Conservation (phyloP, 1,140 invertebrate species). For the Acromyrmex heyeri region DNA sequence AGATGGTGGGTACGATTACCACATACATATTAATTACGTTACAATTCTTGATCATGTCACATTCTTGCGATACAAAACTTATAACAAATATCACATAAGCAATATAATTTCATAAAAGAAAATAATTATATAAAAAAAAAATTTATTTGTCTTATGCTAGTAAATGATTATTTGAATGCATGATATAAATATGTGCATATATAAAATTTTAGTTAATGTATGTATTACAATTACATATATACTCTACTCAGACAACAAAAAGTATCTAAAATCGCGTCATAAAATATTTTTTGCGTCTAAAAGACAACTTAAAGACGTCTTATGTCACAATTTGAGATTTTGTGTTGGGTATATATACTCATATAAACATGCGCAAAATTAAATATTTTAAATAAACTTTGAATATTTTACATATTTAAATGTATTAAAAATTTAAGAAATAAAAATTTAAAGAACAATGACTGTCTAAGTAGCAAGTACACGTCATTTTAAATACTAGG, state of each 20-base stretch:
- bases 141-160: background rate
- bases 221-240: background rate
- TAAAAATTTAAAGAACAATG: too few species aligned
- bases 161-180: background rate
- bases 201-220: background rate
- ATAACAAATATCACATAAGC: background rate
- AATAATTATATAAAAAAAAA: background rate
- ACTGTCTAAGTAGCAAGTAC: too few species aligned
- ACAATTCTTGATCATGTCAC: background rate
- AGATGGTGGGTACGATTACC: background rate
- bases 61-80: background rate
- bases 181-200: background rate
- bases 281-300: too few species aligned
- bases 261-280: too few species aligned
- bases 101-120: background rate
- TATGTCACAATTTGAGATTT: too few species aligned
- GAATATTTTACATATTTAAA: background rate
- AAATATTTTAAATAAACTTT: background rate
- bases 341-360: too few species aligned
- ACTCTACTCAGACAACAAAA: too few species aligned
- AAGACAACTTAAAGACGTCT: too few species aligned
- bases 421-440: too few species aligned
- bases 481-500: too few species aligned
- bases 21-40: background rate
- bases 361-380: too few species aligned